phyloP scores from a whole-genome alignment of 2,888 invertebrate species.

The Limnephilus rhombicus region DNA sequence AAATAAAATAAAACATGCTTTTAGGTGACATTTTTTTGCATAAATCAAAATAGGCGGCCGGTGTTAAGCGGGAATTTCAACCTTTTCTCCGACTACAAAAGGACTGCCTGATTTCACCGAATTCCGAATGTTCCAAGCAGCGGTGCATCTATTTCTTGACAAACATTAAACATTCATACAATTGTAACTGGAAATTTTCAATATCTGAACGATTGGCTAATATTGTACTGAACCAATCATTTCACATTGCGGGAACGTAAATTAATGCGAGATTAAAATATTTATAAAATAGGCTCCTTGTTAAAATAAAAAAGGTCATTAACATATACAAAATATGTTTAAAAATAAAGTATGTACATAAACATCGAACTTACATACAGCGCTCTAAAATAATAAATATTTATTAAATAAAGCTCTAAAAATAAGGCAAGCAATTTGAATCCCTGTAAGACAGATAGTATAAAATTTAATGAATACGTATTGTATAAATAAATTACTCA shows the following conservation, averaged over 20 bases:
- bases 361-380: neutral
- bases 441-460: constrained; percentile 38
- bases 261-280: neutral
- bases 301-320: neutral
- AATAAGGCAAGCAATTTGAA: constrained; percentile 35
- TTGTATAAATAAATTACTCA: neutral
- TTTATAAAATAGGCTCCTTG: neutral
- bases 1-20: too few relatives aligned
- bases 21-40: too few relatives aligned
- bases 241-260: neutral
- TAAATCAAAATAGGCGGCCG: too few relatives aligned
- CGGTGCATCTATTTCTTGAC: neutral
- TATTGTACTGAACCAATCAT: neutral
- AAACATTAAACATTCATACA: neutral
- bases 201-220: neutral
- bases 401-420: constrained; percentile 5
- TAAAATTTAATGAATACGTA: constrained; percentile 9
- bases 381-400: neutral
- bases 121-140: too few relatives aligned
- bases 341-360: neutral
- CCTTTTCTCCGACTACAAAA: too few relatives aligned
- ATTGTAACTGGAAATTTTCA: neutral
- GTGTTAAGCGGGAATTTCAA: too few relatives aligned
- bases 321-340: neutral
- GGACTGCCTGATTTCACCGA: too few relatives aligned